Percentiles rank a stretch among this genome's conserved stretches.
phyloP scores from a whole-genome alignment of 1,140 invertebrate species.

The Formica selysi region DNA sequence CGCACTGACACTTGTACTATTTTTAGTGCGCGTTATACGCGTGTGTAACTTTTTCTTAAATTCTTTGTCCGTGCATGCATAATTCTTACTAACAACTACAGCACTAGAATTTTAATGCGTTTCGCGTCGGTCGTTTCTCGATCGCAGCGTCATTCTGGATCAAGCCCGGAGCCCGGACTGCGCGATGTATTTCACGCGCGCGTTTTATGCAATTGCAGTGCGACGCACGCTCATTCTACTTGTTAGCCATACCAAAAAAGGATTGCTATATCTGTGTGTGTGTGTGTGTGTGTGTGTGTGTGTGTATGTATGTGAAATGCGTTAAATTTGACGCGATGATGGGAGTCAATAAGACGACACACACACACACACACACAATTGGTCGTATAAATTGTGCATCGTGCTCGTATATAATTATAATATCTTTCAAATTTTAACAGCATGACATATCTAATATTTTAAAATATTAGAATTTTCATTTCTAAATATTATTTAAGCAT shows the following conservation, averaged over 20 bases:
- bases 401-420: too few relatives aligned
- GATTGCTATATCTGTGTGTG: conserved; percentile 9
- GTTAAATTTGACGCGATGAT: conserved; percentile 60
- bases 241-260: conserved; percentile 64
- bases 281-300: not conserved
- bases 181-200: not conserved
- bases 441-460: not conserved
- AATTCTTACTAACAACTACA: conserved; percentile 17
- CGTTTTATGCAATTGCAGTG: conserved; percentile 67
- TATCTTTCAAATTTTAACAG: not conserved
- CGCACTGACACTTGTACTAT: not conserved
- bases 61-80: not conserved
- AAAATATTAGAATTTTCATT: not conserved
- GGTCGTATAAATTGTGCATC: not conserved
- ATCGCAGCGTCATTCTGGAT: not conserved
- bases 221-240: conserved; percentile 79
- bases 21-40: not conserved
- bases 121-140: not conserved
- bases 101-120: conserved; percentile 33
- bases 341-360: conserved; percentile 16
- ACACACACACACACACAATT: not conserved
- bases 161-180: not conserved
- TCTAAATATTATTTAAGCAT: not conserved
- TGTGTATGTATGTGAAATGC: conserved; percentile 57
- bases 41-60: not conserved